A percentile compares a stretch with the other conserved stretches of the same genome.
These are phyloP conservation scores for Brassicogethes aeneus DNA, from an alignment of 2,888 invertebrate genomes.

Conservation along the genomic window DNA sequence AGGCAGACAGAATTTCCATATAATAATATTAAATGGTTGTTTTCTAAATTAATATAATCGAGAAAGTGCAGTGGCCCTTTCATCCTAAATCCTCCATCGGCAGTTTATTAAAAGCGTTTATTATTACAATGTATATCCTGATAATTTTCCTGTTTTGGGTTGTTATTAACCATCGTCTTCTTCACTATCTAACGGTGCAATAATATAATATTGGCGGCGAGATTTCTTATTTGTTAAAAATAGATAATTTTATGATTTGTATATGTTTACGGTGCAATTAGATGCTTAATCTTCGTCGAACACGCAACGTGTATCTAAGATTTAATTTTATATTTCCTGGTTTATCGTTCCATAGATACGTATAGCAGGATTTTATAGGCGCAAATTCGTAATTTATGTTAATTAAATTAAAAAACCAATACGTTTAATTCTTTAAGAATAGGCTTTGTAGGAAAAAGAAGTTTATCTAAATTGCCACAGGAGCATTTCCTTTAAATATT, in stretches of 20 bases:
- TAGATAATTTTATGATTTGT: neutral
- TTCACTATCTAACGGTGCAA: neutral
- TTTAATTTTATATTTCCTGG: neutral
- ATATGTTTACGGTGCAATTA: neutral
- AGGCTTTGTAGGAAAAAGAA: too few species aligned
- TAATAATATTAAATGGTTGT: conserved; percentile 10
- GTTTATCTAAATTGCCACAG: too few species aligned
- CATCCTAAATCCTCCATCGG: conserved; percentile 1
- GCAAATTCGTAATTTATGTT: too few species aligned
- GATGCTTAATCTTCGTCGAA: neutral
- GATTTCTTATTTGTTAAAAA: neutral
- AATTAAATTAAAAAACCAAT: too few species aligned
- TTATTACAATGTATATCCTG: neutral
- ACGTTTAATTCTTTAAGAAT: too few species aligned
- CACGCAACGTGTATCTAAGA: neutral
- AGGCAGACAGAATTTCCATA: conserved; percentile 11
- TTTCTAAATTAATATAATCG: conserved; percentile 9
- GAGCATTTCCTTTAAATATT: too few species aligned
- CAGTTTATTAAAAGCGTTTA: neutral
- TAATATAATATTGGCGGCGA: neutral
- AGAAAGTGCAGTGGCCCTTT: neutral
- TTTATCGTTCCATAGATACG: too few species aligned
- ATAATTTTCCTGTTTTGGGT: neutral
- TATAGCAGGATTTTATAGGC: too few species aligned
- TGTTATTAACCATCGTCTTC: neutral